phyloP scores from a whole-genome alignment of 2,888 invertebrate genomes.

The Sesia apiformis region DNA sequence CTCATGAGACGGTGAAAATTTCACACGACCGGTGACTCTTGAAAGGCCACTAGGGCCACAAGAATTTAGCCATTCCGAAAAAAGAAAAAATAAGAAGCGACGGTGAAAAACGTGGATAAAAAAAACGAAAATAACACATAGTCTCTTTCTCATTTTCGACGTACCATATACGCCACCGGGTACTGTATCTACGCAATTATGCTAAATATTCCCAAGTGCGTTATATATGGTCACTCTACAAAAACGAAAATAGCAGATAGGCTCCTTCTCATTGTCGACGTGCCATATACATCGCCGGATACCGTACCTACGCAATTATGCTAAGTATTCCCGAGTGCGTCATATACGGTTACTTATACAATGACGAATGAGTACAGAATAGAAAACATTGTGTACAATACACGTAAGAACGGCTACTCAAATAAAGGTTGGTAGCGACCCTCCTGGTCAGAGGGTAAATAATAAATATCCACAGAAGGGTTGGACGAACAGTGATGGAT shows the following conservation, averaged over 20 bases:
- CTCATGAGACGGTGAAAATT: too few species aligned
- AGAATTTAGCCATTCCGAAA: too few species aligned
- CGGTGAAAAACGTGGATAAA: too few species aligned
- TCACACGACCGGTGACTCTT: too few species aligned
- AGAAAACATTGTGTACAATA: background rate
- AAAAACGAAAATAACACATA: too few species aligned
- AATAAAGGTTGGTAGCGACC: constrained; percentile 3
- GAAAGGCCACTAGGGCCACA: too few species aligned
- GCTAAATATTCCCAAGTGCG: background rate
- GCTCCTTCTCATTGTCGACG: too few species aligned
- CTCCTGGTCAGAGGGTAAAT: constrained; percentile 28
- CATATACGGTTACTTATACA: background rate
- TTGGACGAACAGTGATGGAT: constrained; percentile 33
- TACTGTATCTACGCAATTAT: background rate
- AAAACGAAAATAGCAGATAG: too few species aligned
- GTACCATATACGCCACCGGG: too few species aligned
- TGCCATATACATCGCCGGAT: too few species aligned
- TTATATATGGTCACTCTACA: background rate
- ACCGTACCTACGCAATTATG: background rate
- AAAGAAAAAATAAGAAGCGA: too few species aligned
- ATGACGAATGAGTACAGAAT: background rate
- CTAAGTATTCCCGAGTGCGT: background rate
- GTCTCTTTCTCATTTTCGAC: too few species aligned
- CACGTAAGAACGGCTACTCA: constrained; percentile 1
- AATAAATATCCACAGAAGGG: constrained; percentile 33